Base-by-base conservation (phyloP, 2,888 invertebrate species). In the Pasiphila rectangulata region DNA sequence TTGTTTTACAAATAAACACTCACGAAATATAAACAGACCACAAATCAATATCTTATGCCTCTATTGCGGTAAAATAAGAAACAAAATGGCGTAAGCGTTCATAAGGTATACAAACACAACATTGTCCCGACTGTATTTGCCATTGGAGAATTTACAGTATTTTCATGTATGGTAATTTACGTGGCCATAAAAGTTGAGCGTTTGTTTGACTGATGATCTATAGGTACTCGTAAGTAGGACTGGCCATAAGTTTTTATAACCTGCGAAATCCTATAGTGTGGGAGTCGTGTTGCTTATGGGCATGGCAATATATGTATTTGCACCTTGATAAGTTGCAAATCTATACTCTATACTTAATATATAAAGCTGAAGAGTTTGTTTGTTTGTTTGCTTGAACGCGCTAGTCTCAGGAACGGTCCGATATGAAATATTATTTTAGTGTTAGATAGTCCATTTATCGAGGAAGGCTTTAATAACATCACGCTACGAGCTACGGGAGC, bases 131-230 rank as follows among this genome's bases (percentile, higher is more conserved):
- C 37, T 30, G 15, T 51, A 19, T 51, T 50, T 46, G 54, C 48
- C 45, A 50, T 56, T 34, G 54, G 51, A 46, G 60, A 56, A 59
- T 63, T 66, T 51, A 65, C 55, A 60, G 58, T 65, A 69, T 45
- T 34, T 37, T 38, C 25, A 38, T 29, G 36, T 41, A 30, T 24
- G 35, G 17, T 38, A 48, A 72, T 68, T 73, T 62, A 51, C 72
- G 63, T 59, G 55, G 27, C 57, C 67, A 64, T 72, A 68, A 69
- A 37, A 61, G 50, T 51, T 48, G 49, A 16, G 19, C 24, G 17
- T 51, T 0, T 29, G 24, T 50, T 57, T 52, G 47, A 0, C 29
- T 36, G 23, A 52, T 51, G 51, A 54, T 58, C 45, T 52, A 40
- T 23, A 25, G 32, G 38, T 42, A n/a, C n/a, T n/a, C n/a, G n/a